Evolutionary conservation across 1,140 invertebrate species (phyloP).

Genomic region (Atta colombica): DNA sequence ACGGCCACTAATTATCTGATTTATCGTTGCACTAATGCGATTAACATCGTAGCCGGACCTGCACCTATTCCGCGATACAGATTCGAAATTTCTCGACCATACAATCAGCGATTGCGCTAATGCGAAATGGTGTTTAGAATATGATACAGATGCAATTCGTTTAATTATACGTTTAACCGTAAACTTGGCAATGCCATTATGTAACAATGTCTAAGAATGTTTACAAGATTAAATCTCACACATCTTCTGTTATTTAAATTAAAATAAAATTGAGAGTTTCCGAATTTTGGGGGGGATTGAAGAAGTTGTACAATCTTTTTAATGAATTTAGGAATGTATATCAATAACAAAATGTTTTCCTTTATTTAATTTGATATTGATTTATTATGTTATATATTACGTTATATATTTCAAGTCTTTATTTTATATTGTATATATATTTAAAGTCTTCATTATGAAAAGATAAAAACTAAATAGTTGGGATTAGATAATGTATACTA

Average conservation of each 20-base stretch:
- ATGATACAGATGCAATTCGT: constrained; percentile 5
- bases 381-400: not conserved
- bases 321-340: not conserved
- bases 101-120: constrained; percentile 30
- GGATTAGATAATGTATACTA: not conserved
- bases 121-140: constrained; percentile 12
- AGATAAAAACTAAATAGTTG: not conserved
- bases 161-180: constrained; percentile 18
- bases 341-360: not conserved
- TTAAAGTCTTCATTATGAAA: not conserved
- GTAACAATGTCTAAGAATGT: not conserved
- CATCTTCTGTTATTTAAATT: not conserved
- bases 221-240: not conserved
- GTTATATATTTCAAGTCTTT: not conserved
- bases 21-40: constrained; percentile 82
- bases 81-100: constrained; percentile 16
- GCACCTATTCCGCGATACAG: constrained; percentile 51
- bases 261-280: not conserved
- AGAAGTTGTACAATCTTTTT: constrained; percentile 11
- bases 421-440: not conserved
- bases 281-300: not conserved
- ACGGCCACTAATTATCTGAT: constrained; percentile 83
- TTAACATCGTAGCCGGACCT: constrained; percentile 70
- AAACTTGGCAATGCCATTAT: not conserved
- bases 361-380: not conserved